Evolutionary conservation across 1,140 invertebrate genomes (phyloP).

Genomic region (Drosophila fuyamai): DNA sequence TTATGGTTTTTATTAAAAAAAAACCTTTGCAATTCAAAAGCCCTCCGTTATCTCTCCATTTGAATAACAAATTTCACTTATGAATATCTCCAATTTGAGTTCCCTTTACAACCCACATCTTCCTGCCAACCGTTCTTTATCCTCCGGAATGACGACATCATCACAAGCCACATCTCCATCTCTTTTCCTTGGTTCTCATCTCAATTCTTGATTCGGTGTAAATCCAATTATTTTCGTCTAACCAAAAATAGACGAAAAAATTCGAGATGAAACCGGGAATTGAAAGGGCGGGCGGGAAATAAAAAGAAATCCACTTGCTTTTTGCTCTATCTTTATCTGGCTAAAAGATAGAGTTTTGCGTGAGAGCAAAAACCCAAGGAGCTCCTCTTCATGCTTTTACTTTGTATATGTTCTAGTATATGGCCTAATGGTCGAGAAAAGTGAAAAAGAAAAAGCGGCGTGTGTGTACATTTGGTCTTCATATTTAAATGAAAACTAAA

Average conservation of each 20-base stretch:
- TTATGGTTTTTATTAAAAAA: neutral
- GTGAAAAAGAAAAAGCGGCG: slow-evolving; percentile 23
- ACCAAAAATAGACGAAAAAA: slow-evolving; percentile 40
- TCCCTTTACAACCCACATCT: slow-evolving; percentile 10
- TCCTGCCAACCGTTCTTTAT: slow-evolving; percentile 24
- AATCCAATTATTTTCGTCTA: slow-evolving; percentile 54
- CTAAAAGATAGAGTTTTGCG: slow-evolving; percentile 13
- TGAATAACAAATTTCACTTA: slow-evolving; percentile 53
- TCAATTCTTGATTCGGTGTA: slow-evolving; percentile 47
- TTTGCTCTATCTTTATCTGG: slow-evolving; percentile 11
- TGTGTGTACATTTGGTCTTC: slow-evolving; percentile 62
- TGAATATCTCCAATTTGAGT: slow-evolving; percentile 37
- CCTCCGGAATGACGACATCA: slow-evolving; percentile 42
- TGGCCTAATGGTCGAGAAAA: slow-evolving; percentile 5
- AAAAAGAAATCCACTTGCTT: slow-evolving; percentile 42
- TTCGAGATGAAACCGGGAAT: slow-evolving; percentile 4
- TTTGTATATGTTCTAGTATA: neutral
- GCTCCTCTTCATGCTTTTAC: slow-evolving; percentile 1
- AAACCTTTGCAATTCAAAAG: neutral
- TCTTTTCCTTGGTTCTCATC: slow-evolving; percentile 5
- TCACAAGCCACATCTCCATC: slow-evolving; percentile 12
- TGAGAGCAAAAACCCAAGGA: slow-evolving; percentile 12
- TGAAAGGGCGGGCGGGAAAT: slow-evolving; percentile 31
- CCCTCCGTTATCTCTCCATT: neutral
- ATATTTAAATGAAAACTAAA: slow-evolving; percentile 80